Evolutionary conservation across 2,888 invertebrate species (phyloP).

Genomic region (Pseudolycoriella hygida): DNA sequence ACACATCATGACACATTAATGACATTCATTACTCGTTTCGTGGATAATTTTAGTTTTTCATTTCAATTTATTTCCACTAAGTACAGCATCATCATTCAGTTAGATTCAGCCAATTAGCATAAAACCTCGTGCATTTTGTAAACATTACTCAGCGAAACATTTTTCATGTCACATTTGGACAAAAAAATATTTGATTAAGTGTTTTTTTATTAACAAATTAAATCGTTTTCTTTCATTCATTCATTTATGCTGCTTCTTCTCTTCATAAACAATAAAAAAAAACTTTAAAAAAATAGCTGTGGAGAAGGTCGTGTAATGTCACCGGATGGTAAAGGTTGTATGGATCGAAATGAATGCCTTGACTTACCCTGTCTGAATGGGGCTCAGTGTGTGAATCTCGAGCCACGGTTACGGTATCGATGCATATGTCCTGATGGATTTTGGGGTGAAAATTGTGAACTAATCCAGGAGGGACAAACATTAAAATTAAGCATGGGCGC

Average conservation of each 20-base stretch:
- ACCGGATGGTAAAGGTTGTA: constrained; percentile 80
- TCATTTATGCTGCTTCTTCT: not conserved
- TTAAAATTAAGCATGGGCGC: constrained; percentile 94
- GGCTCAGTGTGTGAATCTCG: constrained; percentile 81
- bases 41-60: too few relatives aligned
- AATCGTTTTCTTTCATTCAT: not conserved
- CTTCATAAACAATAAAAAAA: constrained; percentile 4
- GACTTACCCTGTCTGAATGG: constrained; percentile 88
- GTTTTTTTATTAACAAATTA: too few relatives aligned
- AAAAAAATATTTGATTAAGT: too few relatives aligned
- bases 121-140: too few relatives aligned
- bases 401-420: constrained; percentile 67
- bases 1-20: too few relatives aligned
- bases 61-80: too few relatives aligned
- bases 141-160: too few relatives aligned
- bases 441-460: constrained; percentile 89
- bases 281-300: constrained; percentile 41
- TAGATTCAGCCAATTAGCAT: too few relatives aligned
- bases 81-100: too few relatives aligned
- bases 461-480: constrained; percentile 85
- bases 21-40: too few relatives aligned
- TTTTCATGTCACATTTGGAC: too few relatives aligned
- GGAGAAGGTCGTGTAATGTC: constrained; percentile 85
- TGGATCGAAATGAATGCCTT: constrained; percentile 89
- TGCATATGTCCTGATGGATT: constrained; percentile 85